phyloP scores from a whole-genome alignment of 2,797 vertebrate species.

The Paguma larvata region DNA sequence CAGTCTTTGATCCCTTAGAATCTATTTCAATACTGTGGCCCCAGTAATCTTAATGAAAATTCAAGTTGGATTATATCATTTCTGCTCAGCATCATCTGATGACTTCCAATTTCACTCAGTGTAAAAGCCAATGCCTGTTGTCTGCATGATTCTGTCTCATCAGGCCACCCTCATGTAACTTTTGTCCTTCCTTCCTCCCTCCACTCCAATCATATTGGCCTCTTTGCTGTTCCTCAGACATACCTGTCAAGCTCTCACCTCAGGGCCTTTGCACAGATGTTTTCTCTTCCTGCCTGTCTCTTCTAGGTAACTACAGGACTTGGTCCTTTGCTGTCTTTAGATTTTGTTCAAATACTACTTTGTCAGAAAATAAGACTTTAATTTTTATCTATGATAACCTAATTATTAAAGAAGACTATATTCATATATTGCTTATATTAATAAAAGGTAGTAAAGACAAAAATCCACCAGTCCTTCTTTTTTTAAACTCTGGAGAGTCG shows the following conservation, averaged over 20 bases:
- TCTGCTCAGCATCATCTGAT: not conserved
- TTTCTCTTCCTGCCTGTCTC: not conserved
- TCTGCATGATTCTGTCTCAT: not conserved
- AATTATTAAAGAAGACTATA: not conserved
- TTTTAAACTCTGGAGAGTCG: not conserved
- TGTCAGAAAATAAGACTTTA: slow-evolving; percentile 19
- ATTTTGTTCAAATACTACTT: not conserved
- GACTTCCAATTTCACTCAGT: not conserved
- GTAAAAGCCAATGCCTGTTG: not conserved
- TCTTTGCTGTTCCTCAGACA: not conserved
- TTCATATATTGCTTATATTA: not conserved
- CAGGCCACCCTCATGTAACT: no score
- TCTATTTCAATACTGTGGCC: not conserved
- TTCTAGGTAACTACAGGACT: not conserved
- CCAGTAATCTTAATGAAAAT: not conserved
- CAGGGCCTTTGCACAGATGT: not conserved
- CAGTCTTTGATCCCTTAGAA: not conserved
- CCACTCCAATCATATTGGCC: no score
- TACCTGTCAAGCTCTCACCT: not conserved
- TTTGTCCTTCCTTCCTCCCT: no score
- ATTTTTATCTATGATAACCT: slow-evolving; percentile 11
- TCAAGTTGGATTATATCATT: not conserved
- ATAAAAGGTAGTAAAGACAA: slow-evolving; percentile 26
- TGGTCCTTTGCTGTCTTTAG: not conserved
- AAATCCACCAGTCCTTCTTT: not conserved